A percentile compares a stretch with the other conserved stretches of the same genome.
Conservation (phyloP, 2,888 invertebrate species). For the Galerucella pusilla region DNA sequence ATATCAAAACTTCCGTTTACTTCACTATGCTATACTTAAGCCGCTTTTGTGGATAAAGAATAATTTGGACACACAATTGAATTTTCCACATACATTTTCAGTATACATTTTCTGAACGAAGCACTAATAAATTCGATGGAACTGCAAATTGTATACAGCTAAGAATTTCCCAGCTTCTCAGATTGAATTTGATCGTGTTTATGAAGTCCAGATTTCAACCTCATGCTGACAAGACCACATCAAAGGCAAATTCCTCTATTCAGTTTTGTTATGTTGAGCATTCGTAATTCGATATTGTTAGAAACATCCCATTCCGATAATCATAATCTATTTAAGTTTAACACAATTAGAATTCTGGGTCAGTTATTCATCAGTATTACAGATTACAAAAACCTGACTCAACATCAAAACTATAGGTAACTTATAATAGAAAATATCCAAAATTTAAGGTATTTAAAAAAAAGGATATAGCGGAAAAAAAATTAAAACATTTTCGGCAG, state of each 20-base stretch:
- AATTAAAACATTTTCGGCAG: too few relatives aligned
- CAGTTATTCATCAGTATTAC: neutral
- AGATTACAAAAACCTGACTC: too few relatives aligned
- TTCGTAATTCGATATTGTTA: conserved; percentile 25
- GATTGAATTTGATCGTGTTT: conserved; percentile 20
- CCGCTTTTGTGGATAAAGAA: too few relatives aligned
- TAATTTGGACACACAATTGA: too few relatives aligned
- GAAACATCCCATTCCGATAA: neutral
- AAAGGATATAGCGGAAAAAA: too few relatives aligned
- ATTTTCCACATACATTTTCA: too few relatives aligned
- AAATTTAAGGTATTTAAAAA: too few relatives aligned
- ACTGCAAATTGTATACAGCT: neutral
- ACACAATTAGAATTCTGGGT: neutral
- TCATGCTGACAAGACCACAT: conserved; percentile 27
- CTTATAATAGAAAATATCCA: too few relatives aligned
- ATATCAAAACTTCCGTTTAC: too few relatives aligned
- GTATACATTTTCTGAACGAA: too few relatives aligned
- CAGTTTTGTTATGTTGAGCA: conserved; percentile 27
- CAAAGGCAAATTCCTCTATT: conserved; percentile 27
- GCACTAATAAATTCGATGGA: neutral
- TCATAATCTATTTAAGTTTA: neutral
- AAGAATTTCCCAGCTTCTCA: conserved; percentile 2
- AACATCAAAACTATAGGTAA: too few relatives aligned
- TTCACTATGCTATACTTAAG: too few relatives aligned
- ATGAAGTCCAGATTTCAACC: conserved; percentile 27